phyloP scores from a whole-genome alignment of 1,140 invertebrate genomes.

The Lepidostoma basale region DNA sequence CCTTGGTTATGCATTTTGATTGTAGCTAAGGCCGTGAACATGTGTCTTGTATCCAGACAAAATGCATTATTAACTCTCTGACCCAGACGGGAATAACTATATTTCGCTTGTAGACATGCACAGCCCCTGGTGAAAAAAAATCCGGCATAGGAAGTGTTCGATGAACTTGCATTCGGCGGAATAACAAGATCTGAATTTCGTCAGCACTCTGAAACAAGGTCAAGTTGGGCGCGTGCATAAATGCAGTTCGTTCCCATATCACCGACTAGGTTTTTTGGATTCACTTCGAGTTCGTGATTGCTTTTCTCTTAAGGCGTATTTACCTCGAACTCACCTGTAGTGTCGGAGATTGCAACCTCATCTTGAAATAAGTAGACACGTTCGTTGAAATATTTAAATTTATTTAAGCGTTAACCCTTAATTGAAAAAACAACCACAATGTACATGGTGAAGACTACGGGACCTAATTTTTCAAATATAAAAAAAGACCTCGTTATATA shows the following conservation, averaged over 20 bases:
- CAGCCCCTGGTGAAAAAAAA: neutral
- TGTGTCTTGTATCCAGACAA: constrained; percentile 22
- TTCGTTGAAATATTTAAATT: no score
- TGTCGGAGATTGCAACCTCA: no score
- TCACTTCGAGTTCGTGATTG: no score
- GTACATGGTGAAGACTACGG: no score
- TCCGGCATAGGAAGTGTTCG: constrained; percentile 3
- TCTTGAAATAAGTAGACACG: no score
- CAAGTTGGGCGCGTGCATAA: neutral
- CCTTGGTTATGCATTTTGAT: neutral
- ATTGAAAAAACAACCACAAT: no score
- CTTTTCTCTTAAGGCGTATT: no score
- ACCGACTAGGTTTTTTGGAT: no score
- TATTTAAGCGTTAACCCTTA: no score
- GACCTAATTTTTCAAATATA: no score
- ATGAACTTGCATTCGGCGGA: constrained; percentile 29
- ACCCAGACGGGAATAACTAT: constrained; percentile 30
- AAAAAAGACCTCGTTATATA: no score
- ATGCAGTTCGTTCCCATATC: constrained; percentile 17
- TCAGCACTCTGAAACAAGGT: constrained; percentile 16
- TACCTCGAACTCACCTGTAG: no score
- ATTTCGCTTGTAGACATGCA: constrained; percentile 7
- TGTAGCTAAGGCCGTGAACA: constrained; percentile 10
- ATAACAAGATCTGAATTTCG: constrained; percentile 14
- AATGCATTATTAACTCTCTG: constrained; percentile 29